Conservation (phyloP, 2,113 vertebrate species). For the Trematocara macrostoma region DNA sequence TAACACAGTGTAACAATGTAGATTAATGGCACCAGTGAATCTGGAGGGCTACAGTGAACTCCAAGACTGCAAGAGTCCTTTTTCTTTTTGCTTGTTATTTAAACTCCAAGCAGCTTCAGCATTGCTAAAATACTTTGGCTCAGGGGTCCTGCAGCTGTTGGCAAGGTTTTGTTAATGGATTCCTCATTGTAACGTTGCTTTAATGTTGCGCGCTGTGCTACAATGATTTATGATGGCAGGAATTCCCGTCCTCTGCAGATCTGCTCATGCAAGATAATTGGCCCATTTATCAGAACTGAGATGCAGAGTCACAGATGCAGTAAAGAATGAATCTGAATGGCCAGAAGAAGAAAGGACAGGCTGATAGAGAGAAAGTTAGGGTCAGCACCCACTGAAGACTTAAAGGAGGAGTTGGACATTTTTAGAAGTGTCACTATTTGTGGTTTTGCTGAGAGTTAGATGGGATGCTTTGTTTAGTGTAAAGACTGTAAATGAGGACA, state of each 20-base stretch:
- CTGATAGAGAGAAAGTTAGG: background rate
- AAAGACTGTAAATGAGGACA: background rate
- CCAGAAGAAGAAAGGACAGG: background rate
- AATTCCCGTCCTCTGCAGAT: constrained; percentile 61
- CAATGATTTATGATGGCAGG: constrained; percentile 51
- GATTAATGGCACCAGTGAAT: background rate
- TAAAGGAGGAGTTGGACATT: background rate
- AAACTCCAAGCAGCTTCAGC: background rate
- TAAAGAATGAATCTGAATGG: constrained; percentile 7
- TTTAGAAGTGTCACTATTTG: background rate
- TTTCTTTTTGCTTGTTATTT: background rate
- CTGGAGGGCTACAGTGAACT: background rate
- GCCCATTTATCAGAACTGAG: constrained; percentile 56
- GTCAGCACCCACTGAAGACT: background rate
- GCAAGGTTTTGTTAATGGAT: constrained; percentile 21
- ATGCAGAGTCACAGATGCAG: constrained; percentile 30
- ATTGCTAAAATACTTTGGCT: background rate
- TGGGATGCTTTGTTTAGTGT: background rate
- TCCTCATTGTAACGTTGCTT: constrained; percentile 13
- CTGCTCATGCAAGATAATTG: constrained; percentile 57
- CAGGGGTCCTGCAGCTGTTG: background rate
- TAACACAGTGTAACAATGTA: background rate
- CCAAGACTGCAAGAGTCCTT: background rate
- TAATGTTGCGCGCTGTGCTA: background rate
- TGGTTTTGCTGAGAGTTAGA: background rate